Evolutionary conservation across 2,113 vertebrate species (phyloP).

Genomic region (Tretioscincus oriximinensis): DNA sequence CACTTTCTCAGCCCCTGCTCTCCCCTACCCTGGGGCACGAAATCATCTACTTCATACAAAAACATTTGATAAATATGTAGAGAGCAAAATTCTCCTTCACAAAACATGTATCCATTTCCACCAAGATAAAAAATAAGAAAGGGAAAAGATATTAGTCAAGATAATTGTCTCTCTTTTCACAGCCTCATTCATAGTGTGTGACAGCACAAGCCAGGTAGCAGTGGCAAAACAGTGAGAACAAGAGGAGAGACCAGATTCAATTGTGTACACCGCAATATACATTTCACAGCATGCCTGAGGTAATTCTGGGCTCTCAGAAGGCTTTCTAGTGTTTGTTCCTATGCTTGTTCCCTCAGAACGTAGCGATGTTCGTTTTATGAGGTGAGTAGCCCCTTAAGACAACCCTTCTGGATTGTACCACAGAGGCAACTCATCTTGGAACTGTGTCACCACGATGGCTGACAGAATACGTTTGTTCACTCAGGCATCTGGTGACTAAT

Average conservation of each 20-base stretch:
- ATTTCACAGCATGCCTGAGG: background rate
- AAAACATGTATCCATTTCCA: background rate
- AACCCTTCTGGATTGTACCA: background rate
- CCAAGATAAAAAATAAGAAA: too few relatives aligned
- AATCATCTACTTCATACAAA: background rate
- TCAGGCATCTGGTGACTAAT: too few relatives aligned
- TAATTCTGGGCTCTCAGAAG: background rate
- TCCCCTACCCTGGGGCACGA: background rate
- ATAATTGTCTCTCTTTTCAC: constrained; percentile 1
- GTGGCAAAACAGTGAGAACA: background rate
- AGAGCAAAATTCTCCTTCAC: background rate
- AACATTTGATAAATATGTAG: background rate
- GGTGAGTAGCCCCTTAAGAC: background rate
- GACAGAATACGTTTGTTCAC: too few relatives aligned
- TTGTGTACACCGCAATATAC: background rate
- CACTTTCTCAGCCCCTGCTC: background rate
- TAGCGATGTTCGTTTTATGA: background rate
- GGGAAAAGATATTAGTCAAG: constrained; percentile 3
- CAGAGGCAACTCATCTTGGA: background rate
- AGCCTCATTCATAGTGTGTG: background rate
- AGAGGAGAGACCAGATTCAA: background rate
- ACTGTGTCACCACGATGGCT: background rate
- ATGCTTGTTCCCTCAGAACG: background rate
- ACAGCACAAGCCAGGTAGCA: background rate
- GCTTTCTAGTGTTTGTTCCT: background rate